Base-by-base conservation (phyloP, 2,888 invertebrate species). In the Cosmopolites sordidus region DNA sequence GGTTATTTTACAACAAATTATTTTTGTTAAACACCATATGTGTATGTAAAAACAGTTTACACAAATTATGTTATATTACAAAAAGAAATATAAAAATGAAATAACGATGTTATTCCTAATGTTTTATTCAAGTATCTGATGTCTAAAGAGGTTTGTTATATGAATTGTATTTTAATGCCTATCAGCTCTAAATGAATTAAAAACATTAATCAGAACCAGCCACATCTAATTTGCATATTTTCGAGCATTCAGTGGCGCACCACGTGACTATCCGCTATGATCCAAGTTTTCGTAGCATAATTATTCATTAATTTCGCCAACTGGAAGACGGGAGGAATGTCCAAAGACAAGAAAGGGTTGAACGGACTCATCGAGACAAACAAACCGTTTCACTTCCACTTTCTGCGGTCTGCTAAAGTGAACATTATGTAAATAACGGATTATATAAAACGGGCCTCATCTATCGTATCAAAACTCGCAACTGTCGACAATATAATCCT, bases 401-500 rank as follows among this genome's bases (percentile, higher is more conserved):
- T 48, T 43, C 48, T 16, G 61, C 58, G 33, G 41, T 33, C 37
- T 48, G 62, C 63, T 63, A 60, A 62, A 63, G 64, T 61, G 65
- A 66, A 66, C 65, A 67, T 67, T 69, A 69, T 69, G 69, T 67
- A 69, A 69, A 69, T 68, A 62, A 16, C 56, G 65, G 68, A 66
- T 68, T 69, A 67, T 64, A 69, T 67, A 66, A 66, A 64, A 64
- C 64, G 56, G 59, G 58, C 64, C 62, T 61, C 59, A 48, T 58
- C 62, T 62, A 63, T 62, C 61, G 63, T 64, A 65, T 66, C 62
- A 64, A 64, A 63, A 64, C 62, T 65, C 63, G 62, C 60, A 60
- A 64, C 65, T 62, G 63, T 62, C 64, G 65, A 66, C 65, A 64
- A 64, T 62, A 64, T 66, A 66, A 64, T 62, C 64, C 59, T 16